phyloP scores from a whole-genome alignment of 2,888 invertebrate species.

The Megastigmus dorsalis region DNA sequence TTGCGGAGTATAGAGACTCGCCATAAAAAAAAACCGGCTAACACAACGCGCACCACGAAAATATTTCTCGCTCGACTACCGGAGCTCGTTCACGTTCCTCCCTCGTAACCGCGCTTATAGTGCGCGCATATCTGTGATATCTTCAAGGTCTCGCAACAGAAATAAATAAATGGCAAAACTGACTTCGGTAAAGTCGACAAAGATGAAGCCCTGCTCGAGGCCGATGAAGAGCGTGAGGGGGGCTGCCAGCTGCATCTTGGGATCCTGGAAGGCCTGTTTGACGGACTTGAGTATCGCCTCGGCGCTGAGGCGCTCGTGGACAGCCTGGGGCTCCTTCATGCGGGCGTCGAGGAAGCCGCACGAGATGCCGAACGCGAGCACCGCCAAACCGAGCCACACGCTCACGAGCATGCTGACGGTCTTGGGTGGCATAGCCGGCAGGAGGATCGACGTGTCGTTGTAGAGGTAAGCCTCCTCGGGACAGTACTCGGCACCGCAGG shows the following conservation, averaged over 20 bases:
- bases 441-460: conserved; percentile 52
- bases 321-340: conserved; percentile 67
- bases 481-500: conserved; percentile 70
- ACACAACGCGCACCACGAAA: no score
- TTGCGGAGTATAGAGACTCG: no score
- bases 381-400: conserved; percentile 67
- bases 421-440: conserved; percentile 61
- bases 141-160: no score
- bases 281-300: conserved; percentile 73
- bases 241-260: conserved; percentile 81
- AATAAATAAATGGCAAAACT: background rate
- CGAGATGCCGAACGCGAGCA: conserved; percentile 69
- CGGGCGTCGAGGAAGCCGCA: conserved; percentile 70
- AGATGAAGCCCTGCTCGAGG: conserved; percentile 89
- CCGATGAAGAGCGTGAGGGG: conserved; percentile 89
- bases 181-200: conserved; percentile 88
- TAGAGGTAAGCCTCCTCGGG: conserved; percentile 61
- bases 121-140: no score
- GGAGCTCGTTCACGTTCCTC: no score
- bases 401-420: conserved; percentile 68
- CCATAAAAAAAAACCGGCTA: no score
- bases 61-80: no score
- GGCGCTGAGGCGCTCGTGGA: conserved; percentile 56
- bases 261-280: conserved; percentile 78
- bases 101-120: no score